Evolutionary conservation across 1,140 invertebrate species (phyloP).

Genomic region (Lasioglossum baleicum): DNA sequence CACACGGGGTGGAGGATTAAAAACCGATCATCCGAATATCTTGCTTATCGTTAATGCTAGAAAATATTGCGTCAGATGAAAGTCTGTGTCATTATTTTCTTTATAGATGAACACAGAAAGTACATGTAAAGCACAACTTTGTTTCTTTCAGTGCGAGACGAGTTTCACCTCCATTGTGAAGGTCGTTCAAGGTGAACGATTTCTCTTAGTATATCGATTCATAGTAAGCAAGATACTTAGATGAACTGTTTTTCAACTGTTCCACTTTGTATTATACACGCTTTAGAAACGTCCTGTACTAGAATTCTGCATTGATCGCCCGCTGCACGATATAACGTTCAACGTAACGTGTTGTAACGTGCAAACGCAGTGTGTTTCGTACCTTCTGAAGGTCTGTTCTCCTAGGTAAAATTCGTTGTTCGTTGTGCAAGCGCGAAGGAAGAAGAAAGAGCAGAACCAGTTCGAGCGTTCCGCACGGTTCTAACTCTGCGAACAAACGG

Average conservation of each 20-base stretch:
- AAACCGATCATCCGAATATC: no score
- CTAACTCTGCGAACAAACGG: not conserved
- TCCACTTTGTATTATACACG: slow-evolving; percentile 16
- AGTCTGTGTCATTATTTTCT: no score
- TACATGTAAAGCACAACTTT: not conserved
- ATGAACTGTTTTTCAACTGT: no score
- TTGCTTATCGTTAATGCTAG: no score
- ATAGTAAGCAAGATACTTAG: no score
- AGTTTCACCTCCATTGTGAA: no score
- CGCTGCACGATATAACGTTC: slow-evolving; percentile 9
- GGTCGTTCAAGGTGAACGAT: no score
- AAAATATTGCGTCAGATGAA: no score
- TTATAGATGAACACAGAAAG: no score
- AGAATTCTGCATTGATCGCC: slow-evolving; percentile 24
- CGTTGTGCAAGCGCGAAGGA: not conserved
- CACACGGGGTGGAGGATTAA: no score
- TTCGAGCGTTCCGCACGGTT: not conserved
- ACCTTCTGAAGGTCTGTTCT: not conserved
- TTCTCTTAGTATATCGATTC: no score
- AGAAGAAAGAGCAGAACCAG: not conserved
- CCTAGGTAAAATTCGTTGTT: not conserved
- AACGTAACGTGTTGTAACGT: slow-evolving; percentile 30
- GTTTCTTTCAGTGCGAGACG: no score
- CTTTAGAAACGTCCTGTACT: slow-evolving; percentile 46
- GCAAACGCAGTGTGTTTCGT: slow-evolving; percentile 17